Evolutionary conservation across 2,113 vertebrate genomes (phyloP), one percentile per base, ranked within the genome.

Genomic region (Semnornis frantzii): DNA sequence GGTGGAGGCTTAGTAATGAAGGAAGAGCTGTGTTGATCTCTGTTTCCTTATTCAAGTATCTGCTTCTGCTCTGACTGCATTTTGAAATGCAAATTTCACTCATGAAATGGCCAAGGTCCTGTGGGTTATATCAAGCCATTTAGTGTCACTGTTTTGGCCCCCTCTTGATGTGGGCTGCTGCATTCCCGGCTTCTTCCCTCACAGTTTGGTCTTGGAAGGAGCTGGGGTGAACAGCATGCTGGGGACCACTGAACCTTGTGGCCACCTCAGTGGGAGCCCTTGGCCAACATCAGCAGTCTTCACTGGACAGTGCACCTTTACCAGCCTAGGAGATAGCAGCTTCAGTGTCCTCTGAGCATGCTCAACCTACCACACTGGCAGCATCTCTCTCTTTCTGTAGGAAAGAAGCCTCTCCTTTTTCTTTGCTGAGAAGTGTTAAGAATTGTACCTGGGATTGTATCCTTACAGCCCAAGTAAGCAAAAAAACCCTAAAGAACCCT

Each of bases 31-130:
- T 57, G 7, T 18, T 5, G 2, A 5, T 15, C 69, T 46, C 37
- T 46, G 27, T 9, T n/a, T 42, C 60, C 8, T 9, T 73, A 9
- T 64, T 60, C 15, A 3, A 31, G 48, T 15, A 34, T 30, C 44
- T 64, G 12, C 27, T 59, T 68, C 48, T 80, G 87, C 19, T 44
- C 23, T 25, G 8, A 31, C 17, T 34, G 27, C 33, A 4, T 66
- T 70, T 30, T 42, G 58, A 78, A n/a, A 4, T 2, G 20, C 18
- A 23, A 27, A 19, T 59, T 82, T 83, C 30, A 34, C 18, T 44
- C 0, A 0, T 27, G 59, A 30, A 28, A 12, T 7, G 20, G n/a
- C 50, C 2, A 1, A 46, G n/a, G 15, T 25, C 25, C 24, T 15
- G 3, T 17, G 68, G 52, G 28, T 6, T 71, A 6, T 31, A n/a